A percentile compares a stretch with the other conserved stretches of the same genome.
These are phyloP conservation scores for Sylvia borin DNA, from an alignment of 2,797 vertebrate species.

Conservation along the genomic window DNA sequence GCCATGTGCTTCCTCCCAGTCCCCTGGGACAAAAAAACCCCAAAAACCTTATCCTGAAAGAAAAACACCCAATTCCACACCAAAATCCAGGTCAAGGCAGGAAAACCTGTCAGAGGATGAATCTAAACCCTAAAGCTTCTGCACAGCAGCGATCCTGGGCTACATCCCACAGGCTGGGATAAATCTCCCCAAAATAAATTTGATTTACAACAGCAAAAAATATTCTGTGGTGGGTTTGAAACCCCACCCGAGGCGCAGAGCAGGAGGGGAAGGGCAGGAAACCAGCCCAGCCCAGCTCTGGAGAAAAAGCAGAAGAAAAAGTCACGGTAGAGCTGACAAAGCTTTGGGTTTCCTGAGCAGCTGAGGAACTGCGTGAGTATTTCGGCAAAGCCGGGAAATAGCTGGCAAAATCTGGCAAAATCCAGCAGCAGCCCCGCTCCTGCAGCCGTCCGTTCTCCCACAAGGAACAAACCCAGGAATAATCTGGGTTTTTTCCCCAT, in stretches of 20 bases:
- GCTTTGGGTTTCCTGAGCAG: neutral
- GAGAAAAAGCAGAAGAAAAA: slow-evolving; percentile 53
- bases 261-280: slow-evolving; percentile 21
- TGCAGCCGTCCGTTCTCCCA: rapidly evolving
- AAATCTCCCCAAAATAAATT: rapidly evolving
- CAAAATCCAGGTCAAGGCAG: neutral
- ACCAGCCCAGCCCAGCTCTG: neutral
- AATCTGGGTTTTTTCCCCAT: neutral
- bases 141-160: rapidly evolving
- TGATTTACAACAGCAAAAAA: rapidly evolving
- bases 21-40: neutral
- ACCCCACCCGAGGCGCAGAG: neutral
- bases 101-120: neutral
- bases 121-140: neutral
- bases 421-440: neutral
- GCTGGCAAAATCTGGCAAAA: rapidly evolving
- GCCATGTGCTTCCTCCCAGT: neutral
- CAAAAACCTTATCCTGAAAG: neutral
- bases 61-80: neutral
- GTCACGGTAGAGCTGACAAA: neutral
- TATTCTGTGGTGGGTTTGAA: rapidly evolving
- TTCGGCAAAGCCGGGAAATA: neutral
- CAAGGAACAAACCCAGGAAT: neutral
- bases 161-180: rapidly evolving
- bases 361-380: neutral